Evolutionary conservation across 2,888 invertebrate genomes (phyloP).

Genomic region (Ditula angustiorana): DNA sequence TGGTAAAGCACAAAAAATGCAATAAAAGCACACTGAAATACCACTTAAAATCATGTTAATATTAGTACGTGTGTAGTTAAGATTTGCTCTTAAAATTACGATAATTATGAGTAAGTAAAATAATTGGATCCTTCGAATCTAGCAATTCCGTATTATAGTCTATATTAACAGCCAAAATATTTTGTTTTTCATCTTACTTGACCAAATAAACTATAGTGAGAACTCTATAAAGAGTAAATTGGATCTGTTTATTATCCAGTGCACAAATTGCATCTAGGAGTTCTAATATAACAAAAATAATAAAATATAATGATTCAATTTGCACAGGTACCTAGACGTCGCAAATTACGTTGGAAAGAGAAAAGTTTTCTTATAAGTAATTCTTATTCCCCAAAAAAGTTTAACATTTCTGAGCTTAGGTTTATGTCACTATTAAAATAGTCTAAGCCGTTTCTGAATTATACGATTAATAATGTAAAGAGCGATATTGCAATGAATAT

Average conservation of each 20-base stretch:
- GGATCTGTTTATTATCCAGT: constrained; percentile 42
- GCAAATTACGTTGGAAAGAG: neutral
- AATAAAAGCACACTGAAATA: too few relatives aligned
- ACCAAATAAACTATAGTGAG: constrained; percentile 65
- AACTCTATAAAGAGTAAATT: constrained; percentile 59
- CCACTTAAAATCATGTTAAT: too few relatives aligned
- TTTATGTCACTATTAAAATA: too few relatives aligned
- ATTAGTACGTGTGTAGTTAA: too few relatives aligned
- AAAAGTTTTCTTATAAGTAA: neutral
- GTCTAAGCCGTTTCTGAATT: too few relatives aligned
- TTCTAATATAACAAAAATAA: constrained; percentile 15
- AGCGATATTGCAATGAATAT: too few relatives aligned
- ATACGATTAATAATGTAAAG: too few relatives aligned
- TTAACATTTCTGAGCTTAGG: too few relatives aligned
- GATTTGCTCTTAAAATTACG: too few relatives aligned
- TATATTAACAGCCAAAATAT: constrained; percentile 31
- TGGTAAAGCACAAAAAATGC: too few relatives aligned
- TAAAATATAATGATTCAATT: constrained; percentile 5
- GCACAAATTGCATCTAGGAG: constrained; percentile 19
- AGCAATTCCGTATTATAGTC: constrained; percentile 15
- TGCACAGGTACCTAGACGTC: neutral
- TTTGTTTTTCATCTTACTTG: constrained; percentile 48
- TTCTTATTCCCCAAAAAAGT: neutral
- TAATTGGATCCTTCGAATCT: neutral
- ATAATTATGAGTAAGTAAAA: too few relatives aligned